Evolutionary conservation across 2,113 vertebrate species (phyloP).

Genomic region (Prietella phreatophila): DNA sequence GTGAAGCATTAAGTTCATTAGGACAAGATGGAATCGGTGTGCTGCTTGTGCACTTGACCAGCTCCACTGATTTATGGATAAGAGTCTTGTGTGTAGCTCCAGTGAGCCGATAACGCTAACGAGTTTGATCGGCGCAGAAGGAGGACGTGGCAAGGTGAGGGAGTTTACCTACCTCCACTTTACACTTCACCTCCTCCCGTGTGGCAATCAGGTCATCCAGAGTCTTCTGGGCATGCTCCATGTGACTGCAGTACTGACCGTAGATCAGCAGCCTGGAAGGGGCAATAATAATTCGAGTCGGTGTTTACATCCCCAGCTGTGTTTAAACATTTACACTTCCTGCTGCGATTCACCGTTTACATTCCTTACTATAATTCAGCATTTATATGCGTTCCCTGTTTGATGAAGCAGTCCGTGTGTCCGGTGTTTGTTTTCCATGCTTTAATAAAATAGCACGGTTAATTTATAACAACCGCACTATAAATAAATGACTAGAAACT

Average conservation of each 20-base stretch:
- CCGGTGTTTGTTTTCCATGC: neutral
- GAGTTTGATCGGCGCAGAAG: neutral
- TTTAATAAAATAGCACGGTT: neutral
- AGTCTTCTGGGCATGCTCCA: constrained; percentile 92
- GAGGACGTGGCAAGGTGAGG: neutral
- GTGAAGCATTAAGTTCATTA: constrained; percentile 13
- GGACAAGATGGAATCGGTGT: neutral
- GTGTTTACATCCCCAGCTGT: neutral
- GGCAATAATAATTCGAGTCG: neutral
- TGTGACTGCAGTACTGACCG: constrained; percentile 94
- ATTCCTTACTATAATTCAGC: neutral
- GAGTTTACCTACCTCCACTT: constrained; percentile 92
- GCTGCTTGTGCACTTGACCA: constrained; percentile 1
- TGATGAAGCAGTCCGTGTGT: neutral
- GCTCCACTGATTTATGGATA: constrained; percentile 30
- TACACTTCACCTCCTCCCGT: constrained; percentile 86
- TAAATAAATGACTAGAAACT: neutral
- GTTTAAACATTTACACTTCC: neutral
- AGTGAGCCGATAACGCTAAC: constrained; percentile 19
- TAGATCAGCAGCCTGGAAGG: constrained; percentile 88
- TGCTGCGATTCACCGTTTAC: neutral
- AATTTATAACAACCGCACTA: neutral
- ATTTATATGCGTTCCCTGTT: neutral
- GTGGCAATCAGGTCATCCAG: constrained; percentile 86
- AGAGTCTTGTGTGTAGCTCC: neutral